These are phyloP conservation scores for Tholera decimalis DNA, from an alignment of 2,888 invertebrate species.

Conservation along the genomic window DNA sequence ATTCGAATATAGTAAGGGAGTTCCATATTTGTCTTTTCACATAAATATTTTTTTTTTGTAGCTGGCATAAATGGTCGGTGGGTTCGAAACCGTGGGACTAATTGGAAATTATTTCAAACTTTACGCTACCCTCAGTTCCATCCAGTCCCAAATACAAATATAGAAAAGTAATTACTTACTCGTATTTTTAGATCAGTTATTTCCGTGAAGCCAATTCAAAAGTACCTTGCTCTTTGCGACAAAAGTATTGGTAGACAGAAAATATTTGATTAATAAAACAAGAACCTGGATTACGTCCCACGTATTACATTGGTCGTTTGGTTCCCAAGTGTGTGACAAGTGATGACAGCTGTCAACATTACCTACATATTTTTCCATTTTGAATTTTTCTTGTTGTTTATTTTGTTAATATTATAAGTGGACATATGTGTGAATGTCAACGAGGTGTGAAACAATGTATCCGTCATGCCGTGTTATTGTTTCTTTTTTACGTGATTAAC, in stretches of 20 bases:
- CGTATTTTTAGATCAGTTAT: conserved; percentile 10
- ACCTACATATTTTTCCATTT: conserved; percentile 8
- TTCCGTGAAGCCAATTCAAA: conserved; percentile 7
- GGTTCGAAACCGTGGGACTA: not conserved
- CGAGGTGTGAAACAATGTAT: conserved; percentile 15
- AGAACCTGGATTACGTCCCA: conserved; percentile 5
- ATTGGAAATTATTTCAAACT: not conserved
- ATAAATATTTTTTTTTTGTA: not conserved
- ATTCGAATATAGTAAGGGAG: not conserved
- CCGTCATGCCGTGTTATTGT: not conserved
- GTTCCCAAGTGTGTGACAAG: conserved; percentile 19
- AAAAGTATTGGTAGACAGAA: conserved; percentile 11
- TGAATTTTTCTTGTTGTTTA: conserved; percentile 9
- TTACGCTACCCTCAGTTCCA: not conserved
- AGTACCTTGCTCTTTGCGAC: conserved; percentile 4
- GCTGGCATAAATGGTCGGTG: not conserved
- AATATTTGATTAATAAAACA: conserved; percentile 35
- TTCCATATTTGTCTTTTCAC: conserved; percentile 3
- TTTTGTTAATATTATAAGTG: conserved; percentile 7
- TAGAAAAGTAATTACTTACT: not conserved
- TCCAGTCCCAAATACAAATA: not conserved
- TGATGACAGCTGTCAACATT: conserved; percentile 42
- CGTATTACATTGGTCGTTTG: conserved; percentile 4
- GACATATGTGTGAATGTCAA: conserved; percentile 4
- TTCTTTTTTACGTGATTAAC: conserved; percentile 23